Evolutionary conservation across 2,113 vertebrate genomes (phyloP).

Genomic region (Microcebus ravelobensis): DNA sequence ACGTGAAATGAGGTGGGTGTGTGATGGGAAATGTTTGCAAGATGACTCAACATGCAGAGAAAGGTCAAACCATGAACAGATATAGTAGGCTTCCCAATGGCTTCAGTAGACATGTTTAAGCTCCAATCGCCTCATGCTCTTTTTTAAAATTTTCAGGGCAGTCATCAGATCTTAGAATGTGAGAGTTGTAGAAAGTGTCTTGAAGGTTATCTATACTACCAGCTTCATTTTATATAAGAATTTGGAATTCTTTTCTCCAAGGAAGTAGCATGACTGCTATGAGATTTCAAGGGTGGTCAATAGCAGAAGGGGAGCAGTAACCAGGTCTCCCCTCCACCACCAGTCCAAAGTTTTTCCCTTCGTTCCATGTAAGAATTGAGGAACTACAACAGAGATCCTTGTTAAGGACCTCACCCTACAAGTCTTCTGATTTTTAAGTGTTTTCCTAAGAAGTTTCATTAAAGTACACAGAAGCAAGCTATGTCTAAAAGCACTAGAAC

Average conservation of each 20-base stretch:
- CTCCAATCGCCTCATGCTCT: accelerated
- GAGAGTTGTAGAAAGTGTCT: background rate
- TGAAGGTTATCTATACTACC: background rate
- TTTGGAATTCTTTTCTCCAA: background rate
- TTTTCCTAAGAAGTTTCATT: background rate
- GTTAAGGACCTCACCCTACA: background rate
- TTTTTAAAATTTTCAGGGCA: background rate
- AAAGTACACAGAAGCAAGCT: background rate
- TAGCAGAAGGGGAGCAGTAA: background rate
- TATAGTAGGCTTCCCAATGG: background rate
- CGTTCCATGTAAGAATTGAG: background rate
- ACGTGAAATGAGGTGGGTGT: accelerated
- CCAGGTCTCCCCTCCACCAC: no score
- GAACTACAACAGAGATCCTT: background rate
- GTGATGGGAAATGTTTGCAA: no score
- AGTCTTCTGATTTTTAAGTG: background rate
- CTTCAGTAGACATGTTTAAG: background rate
- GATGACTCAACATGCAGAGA: background rate
- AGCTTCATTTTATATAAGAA: background rate
- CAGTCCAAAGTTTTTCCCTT: background rate
- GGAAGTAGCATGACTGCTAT: background rate
- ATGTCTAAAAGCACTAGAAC: background rate
- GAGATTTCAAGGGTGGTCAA: no score
- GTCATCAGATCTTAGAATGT: background rate
- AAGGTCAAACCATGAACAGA: background rate